Percentiles rank a stretch among this genome's conserved stretches.
Evolutionary conservation across 2,888 invertebrate genomes (phyloP).

Genomic region (Endotricha flammealis): DNA sequence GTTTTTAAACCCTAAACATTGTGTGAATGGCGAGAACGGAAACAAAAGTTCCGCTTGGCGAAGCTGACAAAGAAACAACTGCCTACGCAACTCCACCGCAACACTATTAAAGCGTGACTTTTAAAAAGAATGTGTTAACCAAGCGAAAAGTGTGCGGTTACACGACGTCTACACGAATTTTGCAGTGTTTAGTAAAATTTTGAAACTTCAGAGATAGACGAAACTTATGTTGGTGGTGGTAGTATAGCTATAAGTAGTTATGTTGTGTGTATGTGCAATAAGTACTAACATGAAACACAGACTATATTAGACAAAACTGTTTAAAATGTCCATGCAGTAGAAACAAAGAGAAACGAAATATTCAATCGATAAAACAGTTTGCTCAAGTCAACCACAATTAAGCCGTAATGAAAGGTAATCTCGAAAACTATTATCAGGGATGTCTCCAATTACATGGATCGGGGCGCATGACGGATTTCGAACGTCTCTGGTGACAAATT

Average conservation of each 20-base stretch:
- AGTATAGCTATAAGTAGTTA: too few species aligned
- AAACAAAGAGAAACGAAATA: too few species aligned
- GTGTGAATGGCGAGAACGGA: not conserved
- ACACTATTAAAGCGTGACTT: not conserved
- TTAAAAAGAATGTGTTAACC: not conserved
- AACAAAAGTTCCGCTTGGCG: not conserved
- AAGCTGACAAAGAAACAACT: slow-evolving; percentile 4
- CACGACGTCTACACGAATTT: too few species aligned
- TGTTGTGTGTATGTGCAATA: too few species aligned
- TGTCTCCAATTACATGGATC: slow-evolving; percentile 1
- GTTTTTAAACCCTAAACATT: slow-evolving; percentile 1
- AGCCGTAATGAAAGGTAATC: not conserved
- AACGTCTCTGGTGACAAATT: slow-evolving; percentile 25
- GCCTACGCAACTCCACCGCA: slow-evolving; percentile 2
- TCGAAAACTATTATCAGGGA: not conserved
- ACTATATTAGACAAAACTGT: too few species aligned
- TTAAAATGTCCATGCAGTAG: too few species aligned
- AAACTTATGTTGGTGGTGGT: too few species aligned
- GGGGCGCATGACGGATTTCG: slow-evolving; percentile 7
- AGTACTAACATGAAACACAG: too few species aligned
- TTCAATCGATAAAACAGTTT: too few species aligned
- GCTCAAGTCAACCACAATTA: too few species aligned
- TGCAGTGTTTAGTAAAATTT: too few species aligned
- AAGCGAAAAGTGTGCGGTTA: not conserved
- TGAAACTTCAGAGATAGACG: too few species aligned